Conservation (phyloP, 2,113 vertebrate genomes). For the Podilymbus podiceps region DNA sequence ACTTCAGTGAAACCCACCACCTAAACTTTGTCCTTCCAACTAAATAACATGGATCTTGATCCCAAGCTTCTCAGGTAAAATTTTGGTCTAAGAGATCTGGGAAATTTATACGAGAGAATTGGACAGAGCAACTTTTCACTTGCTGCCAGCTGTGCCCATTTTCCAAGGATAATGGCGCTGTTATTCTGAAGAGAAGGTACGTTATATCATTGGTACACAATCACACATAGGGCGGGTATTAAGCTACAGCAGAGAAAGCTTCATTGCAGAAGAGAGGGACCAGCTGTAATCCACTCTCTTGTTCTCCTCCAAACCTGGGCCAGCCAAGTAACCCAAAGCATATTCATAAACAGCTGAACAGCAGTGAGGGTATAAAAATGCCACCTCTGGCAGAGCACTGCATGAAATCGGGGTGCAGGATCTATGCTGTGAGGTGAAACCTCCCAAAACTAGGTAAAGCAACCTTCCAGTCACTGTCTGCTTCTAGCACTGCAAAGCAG, state of each 20-base stretch:
- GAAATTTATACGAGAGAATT: neutral
- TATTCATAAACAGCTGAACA: neutral
- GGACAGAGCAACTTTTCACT: neutral
- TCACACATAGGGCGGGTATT: rapidly evolving
- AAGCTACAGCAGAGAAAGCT: neutral
- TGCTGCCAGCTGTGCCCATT: neutral
- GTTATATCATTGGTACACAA: neutral
- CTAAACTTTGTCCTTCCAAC: neutral
- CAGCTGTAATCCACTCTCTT: neutral
- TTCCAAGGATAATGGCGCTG: neutral
- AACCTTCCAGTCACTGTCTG: neutral
- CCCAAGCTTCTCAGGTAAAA: neutral
- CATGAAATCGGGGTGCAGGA: neutral
- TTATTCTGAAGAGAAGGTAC: neutral
- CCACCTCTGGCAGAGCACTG: neutral
- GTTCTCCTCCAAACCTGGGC: neutral
- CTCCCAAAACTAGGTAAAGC: neutral
- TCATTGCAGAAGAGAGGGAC: neutral
- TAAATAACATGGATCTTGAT: neutral
- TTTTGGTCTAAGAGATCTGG: neutral
- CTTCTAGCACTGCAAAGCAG: neutral
- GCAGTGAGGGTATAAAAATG: neutral
- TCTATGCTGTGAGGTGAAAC: neutral
- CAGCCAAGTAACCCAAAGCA: neutral
- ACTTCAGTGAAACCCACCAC: neutral